These are phyloP conservation scores for Turritopsis rubra DNA, from an alignment of 30 jellyfish, hydroid and myxozoan genomes.

Conservation along the genomic window DNA sequence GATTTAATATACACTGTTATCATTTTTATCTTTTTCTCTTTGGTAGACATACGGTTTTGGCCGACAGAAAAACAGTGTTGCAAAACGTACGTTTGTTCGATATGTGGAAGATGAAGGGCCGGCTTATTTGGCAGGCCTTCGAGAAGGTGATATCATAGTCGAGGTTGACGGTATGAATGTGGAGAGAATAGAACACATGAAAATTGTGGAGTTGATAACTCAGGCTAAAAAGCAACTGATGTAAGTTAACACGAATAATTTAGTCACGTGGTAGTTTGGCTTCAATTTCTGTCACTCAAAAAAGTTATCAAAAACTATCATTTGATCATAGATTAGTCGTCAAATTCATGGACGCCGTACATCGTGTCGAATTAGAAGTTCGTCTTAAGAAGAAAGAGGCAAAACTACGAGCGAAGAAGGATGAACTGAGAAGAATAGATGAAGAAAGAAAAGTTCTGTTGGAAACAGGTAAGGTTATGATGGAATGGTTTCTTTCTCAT, in stretches of 20 bases:
- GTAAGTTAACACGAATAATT: slow-evolving; percentile 34
- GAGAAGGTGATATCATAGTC: slow-evolving; percentile 83
- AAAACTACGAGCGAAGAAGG: slow-evolving; percentile 45
- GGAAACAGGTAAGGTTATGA: slow-evolving; percentile 38
- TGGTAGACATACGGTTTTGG: slow-evolving; percentile 64
- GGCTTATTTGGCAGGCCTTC: slow-evolving; percentile 79
- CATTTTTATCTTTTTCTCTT: not conserved
- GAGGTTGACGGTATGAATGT: slow-evolving; percentile 61
- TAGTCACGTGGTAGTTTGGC: not conserved
- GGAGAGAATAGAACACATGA: slow-evolving; percentile 39
- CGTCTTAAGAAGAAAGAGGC: slow-evolving; percentile 57
- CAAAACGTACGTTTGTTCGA: slow-evolving; percentile 63
- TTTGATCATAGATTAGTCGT: slow-evolving; percentile 54
- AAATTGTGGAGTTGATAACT: slow-evolving; percentile 44
- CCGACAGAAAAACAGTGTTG: slow-evolving; percentile 33
- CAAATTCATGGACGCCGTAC: slow-evolving; percentile 71
- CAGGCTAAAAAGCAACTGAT: slow-evolving; percentile 41
- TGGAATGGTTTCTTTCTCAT: slow-evolving; percentile 16
- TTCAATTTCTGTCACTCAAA: not conserved
- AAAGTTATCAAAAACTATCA: not conserved
- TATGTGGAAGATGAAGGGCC: slow-evolving; percentile 91
- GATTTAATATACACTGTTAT: not conserved
- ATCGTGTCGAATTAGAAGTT: slow-evolving; percentile 60
- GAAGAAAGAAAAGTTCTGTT: slow-evolving; percentile 38
- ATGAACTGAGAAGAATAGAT: slow-evolving; percentile 40